Base-by-base conservation (phyloP, 2,113 vertebrate species). In the Dicentrarchus labrax region DNA sequence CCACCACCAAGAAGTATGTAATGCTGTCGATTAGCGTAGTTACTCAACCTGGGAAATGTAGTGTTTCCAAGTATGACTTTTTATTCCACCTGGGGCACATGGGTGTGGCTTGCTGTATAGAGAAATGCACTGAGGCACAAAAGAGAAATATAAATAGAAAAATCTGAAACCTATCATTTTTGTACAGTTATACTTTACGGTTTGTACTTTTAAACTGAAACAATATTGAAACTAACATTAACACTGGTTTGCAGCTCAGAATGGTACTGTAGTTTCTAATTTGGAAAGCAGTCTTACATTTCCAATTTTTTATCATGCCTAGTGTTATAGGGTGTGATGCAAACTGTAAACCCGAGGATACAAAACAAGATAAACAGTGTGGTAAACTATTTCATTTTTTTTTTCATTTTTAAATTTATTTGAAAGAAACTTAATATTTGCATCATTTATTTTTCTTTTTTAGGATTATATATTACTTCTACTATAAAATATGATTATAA, bases 1-100 rank as follows among this genome's bases (percentile, higher is more conserved):
- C 96, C 79, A 96, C 96, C 51, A 98, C 97, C 39, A 97, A 95
- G 84, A 96, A 96, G 97, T 98, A 92, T 89, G 96, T 85, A 41
- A 19, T 30, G 4, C 64, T 16, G 7, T 72, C 24, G 1, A 30
- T 4, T 0, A 48, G 43, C 50, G 43, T n/a, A 24, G 36, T 13
- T 22, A 48, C 21, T 4, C 21, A 19, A 38, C 15, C 36, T 19
- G 19, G 8, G 21, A 79, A 78, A 57, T 69, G 8, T 16, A 36
- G 4, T 39, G 15, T 39, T 66, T 36, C 43, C 8, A 48, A 24
- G n/a, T 39, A 13, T 19, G 22, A 41, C 3, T 72, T 19, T 30
- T 62, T 38, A 16, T 54, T 1, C 16, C 3, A 24, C 7, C 9
- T 30, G n/a, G 15, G 8, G 19, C 11, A 30, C 12, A 53, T 4